Percentiles rank a stretch among this genome's conserved stretches.
phyloP scores from a whole-genome alignment of 2,797 vertebrate species.

The Discoglossus pictus region DNA sequence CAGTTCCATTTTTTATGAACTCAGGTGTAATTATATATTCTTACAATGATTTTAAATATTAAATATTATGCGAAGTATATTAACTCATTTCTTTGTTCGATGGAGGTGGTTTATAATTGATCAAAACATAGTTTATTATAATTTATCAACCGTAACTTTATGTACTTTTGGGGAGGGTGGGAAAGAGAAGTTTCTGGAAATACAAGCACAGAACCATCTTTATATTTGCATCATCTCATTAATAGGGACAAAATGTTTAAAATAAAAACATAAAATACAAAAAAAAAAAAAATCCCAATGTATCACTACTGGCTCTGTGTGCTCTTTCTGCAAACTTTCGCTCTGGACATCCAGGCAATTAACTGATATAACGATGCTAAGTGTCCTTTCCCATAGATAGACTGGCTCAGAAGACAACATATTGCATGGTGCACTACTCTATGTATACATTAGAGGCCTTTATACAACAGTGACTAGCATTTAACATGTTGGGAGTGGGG shows the following conservation, averaged over 20 bases:
- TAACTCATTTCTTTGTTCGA: conserved; percentile 63
- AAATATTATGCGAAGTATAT: conserved; percentile 65
- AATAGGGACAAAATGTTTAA: conserved; percentile 37
- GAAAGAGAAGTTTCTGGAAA: conserved; percentile 67
- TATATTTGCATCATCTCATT: conserved; percentile 74
- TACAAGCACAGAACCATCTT: conserved; percentile 73
- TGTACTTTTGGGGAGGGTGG: no score
- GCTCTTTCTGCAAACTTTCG: conserved; percentile 51
- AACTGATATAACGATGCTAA: conserved; percentile 53
- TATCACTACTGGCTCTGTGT: conserved; percentile 58
- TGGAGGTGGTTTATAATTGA: conserved; percentile 66
- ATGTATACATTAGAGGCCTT: conserved; percentile 57
- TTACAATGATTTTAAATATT: conserved; percentile 71
- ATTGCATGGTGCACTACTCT: conserved; percentile 47
- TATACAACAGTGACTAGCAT: conserved; percentile 52
- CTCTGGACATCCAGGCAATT: conserved; percentile 57
- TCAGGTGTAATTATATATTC: conserved; percentile 79
- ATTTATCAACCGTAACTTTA: conserved; percentile 73
- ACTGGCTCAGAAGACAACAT: conserved; percentile 47
- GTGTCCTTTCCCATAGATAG: conserved; percentile 49
- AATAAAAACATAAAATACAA: conserved; percentile 52
- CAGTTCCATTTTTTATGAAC: conserved; percentile 71
- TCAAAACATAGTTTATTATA: conserved; percentile 70
- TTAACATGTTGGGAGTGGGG: conserved; percentile 51
- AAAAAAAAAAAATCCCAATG: conserved; percentile 62